Conservation (phyloP, 2,888 invertebrate genomes). For the Latrodectus hesperus region DNA sequence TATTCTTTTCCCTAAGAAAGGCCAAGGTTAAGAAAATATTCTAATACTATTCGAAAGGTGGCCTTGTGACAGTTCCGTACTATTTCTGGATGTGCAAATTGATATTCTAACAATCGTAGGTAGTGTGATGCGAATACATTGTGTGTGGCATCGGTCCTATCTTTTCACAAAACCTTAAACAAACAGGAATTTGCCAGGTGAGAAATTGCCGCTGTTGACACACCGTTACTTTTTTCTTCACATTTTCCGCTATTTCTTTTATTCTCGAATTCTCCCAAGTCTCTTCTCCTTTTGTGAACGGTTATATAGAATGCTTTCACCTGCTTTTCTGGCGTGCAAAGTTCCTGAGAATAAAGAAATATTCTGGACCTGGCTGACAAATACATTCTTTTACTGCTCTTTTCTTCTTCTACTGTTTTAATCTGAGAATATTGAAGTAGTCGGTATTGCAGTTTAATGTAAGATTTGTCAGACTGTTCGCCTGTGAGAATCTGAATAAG, state of each 20-base stretch:
- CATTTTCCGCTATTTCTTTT: conserved; percentile 30
- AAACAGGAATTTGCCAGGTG: conserved; percentile 67
- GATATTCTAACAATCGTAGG: conserved; percentile 1
- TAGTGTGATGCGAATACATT: neutral
- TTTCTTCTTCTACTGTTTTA: conserved; percentile 31
- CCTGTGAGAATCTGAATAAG: no score
- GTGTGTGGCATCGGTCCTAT: conserved; percentile 17
- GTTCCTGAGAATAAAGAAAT: conserved; percentile 22
- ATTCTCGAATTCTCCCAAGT: conserved; percentile 36
- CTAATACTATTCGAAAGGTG: neutral
- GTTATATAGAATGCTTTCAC: no score
- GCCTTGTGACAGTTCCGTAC: conserved; percentile 31
- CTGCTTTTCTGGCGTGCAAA: no score
- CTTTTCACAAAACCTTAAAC: conserved; percentile 61
- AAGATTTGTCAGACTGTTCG: no score
- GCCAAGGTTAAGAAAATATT: conserved; percentile 65
- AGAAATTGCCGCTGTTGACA: conserved; percentile 59
- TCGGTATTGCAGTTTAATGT: no score
- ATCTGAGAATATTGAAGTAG: conserved; percentile 12
- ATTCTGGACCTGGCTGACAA: conserved; percentile 45
- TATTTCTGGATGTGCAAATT: conserved; percentile 63
- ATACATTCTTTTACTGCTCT: conserved; percentile 15
- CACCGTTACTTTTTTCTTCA: conserved; percentile 54
- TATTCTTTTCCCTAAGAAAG: neutral
- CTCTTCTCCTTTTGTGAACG: conserved; percentile 34